Conservation (phyloP, 2,797 vertebrate species). For the Amblyopsis hoosieri region DNA sequence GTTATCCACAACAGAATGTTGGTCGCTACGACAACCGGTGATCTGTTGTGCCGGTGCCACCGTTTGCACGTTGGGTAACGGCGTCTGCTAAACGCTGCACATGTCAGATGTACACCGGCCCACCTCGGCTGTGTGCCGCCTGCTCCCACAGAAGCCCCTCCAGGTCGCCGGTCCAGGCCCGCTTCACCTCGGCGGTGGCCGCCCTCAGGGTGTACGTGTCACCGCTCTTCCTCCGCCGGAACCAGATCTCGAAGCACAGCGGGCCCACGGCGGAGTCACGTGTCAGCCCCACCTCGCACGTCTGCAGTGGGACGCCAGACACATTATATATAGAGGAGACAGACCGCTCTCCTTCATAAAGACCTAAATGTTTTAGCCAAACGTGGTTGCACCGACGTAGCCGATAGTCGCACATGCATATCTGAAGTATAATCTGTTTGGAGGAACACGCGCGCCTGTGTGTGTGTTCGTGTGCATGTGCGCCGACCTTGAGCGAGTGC, state of each 20-base stretch:
- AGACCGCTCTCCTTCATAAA: background rate
- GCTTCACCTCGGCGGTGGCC: constrained; percentile 74
- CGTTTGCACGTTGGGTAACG: too few relatives aligned
- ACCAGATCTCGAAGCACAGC: constrained; percentile 85
- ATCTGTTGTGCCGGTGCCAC: too few relatives aligned
- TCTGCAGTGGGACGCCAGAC: constrained; percentile 58
- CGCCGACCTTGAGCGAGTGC: constrained; percentile 81
- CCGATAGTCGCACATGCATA: too few relatives aligned
- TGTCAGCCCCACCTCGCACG: constrained; percentile 83
- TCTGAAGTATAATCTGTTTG: too few relatives aligned
- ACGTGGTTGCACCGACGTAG: too few relatives aligned
- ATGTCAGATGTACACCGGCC: background rate
- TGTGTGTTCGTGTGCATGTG: background rate
- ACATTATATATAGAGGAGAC: background rate
- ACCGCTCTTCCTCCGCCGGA: constrained; percentile 79
- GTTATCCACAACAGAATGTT: too few relatives aligned
- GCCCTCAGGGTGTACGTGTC: constrained; percentile 82
- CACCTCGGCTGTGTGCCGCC: constrained; percentile 81
- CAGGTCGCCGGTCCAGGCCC: constrained; percentile 81
- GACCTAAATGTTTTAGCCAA: too few relatives aligned
- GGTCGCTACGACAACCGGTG: too few relatives aligned
- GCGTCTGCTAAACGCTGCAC: too few relatives aligned
- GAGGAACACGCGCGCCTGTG: too few relatives aligned
- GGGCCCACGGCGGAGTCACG: constrained; percentile 74
- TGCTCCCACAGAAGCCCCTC: constrained; percentile 84